phyloP scores from a whole-genome alignment of 2,797 vertebrate genomes.

The Okamejei kenojei region DNA sequence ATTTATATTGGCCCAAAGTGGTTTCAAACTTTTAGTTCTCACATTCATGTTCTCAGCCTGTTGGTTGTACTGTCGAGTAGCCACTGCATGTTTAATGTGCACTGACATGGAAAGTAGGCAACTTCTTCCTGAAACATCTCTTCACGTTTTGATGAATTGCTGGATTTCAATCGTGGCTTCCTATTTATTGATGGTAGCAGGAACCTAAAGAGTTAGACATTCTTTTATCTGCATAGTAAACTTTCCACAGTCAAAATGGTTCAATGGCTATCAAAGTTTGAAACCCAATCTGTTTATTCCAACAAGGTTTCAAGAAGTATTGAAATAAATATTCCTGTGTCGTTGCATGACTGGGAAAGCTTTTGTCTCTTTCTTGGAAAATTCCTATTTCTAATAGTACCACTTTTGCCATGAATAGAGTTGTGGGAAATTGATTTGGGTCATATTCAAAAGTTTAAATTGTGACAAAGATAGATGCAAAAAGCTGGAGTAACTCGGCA shows the following conservation, averaged over 20 bases:
- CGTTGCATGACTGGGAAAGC: neutral
- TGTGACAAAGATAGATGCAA: neutral
- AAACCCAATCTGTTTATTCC: neutral
- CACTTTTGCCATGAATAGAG: neutral
- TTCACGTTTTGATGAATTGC: neutral
- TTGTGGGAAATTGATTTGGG: neutral
- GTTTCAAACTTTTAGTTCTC: neutral
- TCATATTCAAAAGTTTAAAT: neutral
- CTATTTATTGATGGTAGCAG: neutral
- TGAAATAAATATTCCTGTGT: neutral
- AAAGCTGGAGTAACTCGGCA: no score
- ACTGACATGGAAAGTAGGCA: neutral
- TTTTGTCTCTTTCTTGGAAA: neutral
- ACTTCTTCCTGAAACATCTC: neutral
- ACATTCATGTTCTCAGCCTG: no score
- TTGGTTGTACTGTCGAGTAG: no score
- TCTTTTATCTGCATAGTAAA: neutral
- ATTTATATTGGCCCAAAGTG: neutral
- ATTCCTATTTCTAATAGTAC: neutral
- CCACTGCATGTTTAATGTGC: neutral
- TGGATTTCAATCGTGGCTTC: neutral
- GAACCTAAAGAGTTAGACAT: neutral
- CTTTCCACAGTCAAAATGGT: neutral
- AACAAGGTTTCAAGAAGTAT: neutral
- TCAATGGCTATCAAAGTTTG: no score